A percentile compares a stretch with the other conserved stretches of the same genome.
Conservation (phyloP, 1,140 invertebrate genomes). For the Phthorimaea operculella region DNA sequence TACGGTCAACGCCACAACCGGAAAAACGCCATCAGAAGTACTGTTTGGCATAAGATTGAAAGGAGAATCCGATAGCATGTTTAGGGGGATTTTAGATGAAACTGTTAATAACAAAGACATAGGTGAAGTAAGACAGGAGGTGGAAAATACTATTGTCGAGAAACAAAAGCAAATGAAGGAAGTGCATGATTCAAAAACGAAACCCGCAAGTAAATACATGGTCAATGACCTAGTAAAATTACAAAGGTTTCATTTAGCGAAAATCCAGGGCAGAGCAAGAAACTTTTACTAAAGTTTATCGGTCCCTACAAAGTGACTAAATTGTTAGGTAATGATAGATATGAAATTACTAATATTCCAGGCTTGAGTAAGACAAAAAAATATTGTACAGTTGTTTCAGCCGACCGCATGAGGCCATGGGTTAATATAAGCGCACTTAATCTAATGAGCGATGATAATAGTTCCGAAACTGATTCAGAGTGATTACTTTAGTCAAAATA, state of each 20-base stretch:
- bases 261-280: slow-evolving; percentile 2
- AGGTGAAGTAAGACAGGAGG: neutral
- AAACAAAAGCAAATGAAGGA: neutral
- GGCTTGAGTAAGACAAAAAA: neutral
- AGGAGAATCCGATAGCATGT: neutral
- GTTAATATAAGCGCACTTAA: neutral
- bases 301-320: neutral
- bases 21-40: neutral
- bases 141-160: neutral
- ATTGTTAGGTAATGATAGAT: slow-evolving; percentile 2
- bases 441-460: neutral
- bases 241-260: slow-evolving; percentile 1
- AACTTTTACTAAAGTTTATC: neutral
- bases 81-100: neutral
- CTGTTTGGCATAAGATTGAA: neutral
- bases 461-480: neutral
- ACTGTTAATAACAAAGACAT: neutral
- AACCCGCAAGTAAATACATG: neutral
- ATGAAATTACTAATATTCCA: neutral
- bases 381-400: neutral
- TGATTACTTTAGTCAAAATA: neutral
- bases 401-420: slow-evolving; percentile 1
- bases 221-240: neutral
- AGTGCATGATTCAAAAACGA: neutral
- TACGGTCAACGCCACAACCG: neutral